Evolutionary conservation across 2,113 vertebrate species (phyloP), one percentile per base, ranked within the genome.

Genomic region (Danionella cerebrum): DNA sequence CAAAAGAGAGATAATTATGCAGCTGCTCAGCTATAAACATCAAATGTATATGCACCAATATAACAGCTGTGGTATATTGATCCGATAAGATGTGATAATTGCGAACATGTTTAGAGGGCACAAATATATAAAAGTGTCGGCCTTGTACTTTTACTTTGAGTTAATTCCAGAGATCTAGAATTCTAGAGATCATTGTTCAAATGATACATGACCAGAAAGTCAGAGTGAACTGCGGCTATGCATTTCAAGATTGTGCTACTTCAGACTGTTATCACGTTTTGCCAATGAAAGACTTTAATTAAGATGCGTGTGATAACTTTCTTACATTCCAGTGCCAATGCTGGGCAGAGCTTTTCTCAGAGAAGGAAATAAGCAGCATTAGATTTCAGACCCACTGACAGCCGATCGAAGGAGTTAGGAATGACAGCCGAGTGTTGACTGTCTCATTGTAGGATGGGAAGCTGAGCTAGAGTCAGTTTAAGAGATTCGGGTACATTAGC

Each of bases 221-320:
- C 39, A 38, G 25, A 66, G 59, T 53, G 38, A 45, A 53, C 38
- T 12, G 31, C 60, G 64, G 25, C 70, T 58, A 66, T 59, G 70
- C 38, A 25, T 53, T 67, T 31, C 35, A 72, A 67, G 64, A 54
- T 33, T 42, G 42, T 53, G 70, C 42, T 59, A 59, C 38, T 31
- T 11, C 3, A 27, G n/a, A 14, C 21, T 36, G 45, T 55, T 68
- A 50, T 33, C 39, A 50, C 35, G n/a, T 55, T 38, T 21, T 36
- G 57, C 38, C 19, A 29, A 25, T 55, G 53, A 41, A 38, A 59
- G 18, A 38, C 45, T 69, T 73, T 27, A 55, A 64, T 68, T 73
- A 55, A 63, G 59, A 64, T 64, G 11, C 41, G 31, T 39, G 41
- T 21, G 31, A 68, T 55, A 62, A 45, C 25, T 42, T 19, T 41